Evolutionary conservation across 2,113 vertebrate species (phyloP).

Genomic region (Thryonomys swinderianus): DNA sequence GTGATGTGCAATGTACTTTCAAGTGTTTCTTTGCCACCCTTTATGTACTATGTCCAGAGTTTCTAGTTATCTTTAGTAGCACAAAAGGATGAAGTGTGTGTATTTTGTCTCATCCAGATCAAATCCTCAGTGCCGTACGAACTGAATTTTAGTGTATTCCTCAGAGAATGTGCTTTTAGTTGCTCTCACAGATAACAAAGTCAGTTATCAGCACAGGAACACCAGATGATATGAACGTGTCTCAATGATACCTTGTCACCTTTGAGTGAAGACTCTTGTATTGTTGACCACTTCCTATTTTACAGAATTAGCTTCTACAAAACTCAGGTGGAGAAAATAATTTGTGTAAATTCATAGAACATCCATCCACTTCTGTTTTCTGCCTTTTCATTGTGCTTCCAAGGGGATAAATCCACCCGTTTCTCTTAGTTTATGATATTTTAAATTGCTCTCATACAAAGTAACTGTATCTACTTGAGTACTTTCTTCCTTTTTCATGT

Average conservation of each 20-base stretch:
- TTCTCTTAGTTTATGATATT: conserved; percentile 11
- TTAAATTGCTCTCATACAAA: conserved; percentile 29
- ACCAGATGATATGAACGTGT: background rate
- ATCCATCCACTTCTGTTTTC: conserved; percentile 36
- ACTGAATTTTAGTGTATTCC: conserved; percentile 23
- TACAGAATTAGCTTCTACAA: conserved; percentile 57
- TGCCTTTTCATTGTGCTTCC: conserved; percentile 49
- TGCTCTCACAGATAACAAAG: conserved; percentile 24
- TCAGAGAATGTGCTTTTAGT: conserved; percentile 19
- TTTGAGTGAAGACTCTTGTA: background rate
- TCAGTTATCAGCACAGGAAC: conserved; percentile 33
- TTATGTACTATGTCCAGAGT: background rate
- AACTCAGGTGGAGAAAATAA: conserved; percentile 29
- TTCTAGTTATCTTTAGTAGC: background rate
- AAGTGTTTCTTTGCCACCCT: background rate
- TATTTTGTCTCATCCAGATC: background rate
- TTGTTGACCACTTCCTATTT: conserved; percentile 58
- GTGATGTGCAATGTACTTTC: background rate
- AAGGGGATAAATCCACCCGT: conserved; percentile 35
- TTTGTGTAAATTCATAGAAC: conserved; percentile 69
- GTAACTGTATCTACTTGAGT: background rate
- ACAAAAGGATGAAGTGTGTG: background rate
- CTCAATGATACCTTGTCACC: background rate
- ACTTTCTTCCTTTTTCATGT: background rate
- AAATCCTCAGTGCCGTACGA: background rate